phyloP scores from a whole-genome alignment of 2,113 vertebrate species.

The Heloderma charlesbogerti region DNA sequence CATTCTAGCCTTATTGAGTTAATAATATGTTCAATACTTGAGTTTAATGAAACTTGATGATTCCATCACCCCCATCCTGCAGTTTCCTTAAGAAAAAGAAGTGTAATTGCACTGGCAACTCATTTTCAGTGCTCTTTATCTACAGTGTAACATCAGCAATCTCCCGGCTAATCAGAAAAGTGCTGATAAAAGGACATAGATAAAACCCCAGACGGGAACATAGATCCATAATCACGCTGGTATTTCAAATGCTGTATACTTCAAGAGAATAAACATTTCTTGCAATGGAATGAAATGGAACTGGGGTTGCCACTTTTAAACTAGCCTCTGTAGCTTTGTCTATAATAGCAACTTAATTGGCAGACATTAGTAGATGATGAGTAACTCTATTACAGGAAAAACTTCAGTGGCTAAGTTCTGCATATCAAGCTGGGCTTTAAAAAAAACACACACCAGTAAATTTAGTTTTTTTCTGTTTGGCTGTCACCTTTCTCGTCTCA shows the following conservation, averaged over 20 bases:
- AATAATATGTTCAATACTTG: background rate
- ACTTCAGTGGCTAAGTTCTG: background rate
- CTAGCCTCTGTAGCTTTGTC: background rate
- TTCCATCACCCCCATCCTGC: background rate
- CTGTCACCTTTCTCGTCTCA: background rate
- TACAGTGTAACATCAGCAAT: background rate
- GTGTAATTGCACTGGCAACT: too few species aligned
- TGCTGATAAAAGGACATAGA: background rate
- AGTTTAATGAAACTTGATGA: background rate
- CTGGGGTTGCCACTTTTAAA: background rate
- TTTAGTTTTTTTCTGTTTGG: background rate
- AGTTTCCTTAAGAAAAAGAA: background rate
- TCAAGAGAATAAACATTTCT: background rate
- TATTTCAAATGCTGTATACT: background rate
- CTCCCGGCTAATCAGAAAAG: background rate
- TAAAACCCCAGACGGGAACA: background rate
- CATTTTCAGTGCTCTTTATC: background rate
- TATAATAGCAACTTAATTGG: background rate
- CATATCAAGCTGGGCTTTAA: background rate
- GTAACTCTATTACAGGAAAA: background rate
- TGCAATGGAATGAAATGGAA: background rate
- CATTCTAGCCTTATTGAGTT: background rate
- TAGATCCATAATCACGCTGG: background rate
- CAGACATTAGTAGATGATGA: background rate
- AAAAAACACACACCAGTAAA: background rate